A percentile compares a stretch with the other conserved stretches of the same genome.
Conservation (phyloP, 1,140 invertebrate species). For the Coenobita brevimanus region DNA sequence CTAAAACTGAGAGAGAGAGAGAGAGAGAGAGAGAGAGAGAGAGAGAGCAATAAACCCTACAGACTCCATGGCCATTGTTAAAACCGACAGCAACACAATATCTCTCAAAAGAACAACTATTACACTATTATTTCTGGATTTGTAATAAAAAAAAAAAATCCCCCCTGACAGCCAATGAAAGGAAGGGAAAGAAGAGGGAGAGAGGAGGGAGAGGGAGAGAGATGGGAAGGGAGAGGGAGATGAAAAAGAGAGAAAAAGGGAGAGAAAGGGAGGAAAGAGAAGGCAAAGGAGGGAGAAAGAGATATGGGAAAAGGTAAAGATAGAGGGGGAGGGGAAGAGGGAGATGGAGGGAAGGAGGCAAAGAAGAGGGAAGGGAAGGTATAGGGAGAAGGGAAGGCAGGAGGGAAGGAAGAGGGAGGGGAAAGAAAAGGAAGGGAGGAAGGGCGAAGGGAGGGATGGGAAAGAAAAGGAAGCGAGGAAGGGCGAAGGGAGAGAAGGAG, state of each 20-base stretch:
- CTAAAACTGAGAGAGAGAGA: conserved; percentile 28
- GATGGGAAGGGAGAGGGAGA: not conserved
- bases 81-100: too few relatives aligned
- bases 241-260: not conserved
- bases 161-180: too few relatives aligned
- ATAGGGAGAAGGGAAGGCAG: not conserved
- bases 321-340: not conserved
- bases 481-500: not conserved
- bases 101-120: too few relatives aligned
- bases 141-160: too few relatives aligned
- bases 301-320: not conserved
- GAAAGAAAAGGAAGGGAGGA: not conserved
- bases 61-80: too few relatives aligned
- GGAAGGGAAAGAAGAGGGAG: not conserved
- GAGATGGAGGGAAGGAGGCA: not conserved
- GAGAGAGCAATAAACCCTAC: too few relatives aligned
- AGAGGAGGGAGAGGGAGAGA: not conserved
- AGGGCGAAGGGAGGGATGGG: not conserved
- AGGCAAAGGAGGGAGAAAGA: not conserved
- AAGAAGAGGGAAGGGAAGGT: not conserved
- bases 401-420: not conserved
- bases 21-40: not conserved
- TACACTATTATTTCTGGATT: too few relatives aligned
- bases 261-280: not conserved
- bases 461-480: not conserved